Evolutionary conservation across 53 echinoderm and acorn worm genomes (phyloP), one percentile per base, ranked within the genome.

Genomic region (Holothuria leucospilota): DNA sequence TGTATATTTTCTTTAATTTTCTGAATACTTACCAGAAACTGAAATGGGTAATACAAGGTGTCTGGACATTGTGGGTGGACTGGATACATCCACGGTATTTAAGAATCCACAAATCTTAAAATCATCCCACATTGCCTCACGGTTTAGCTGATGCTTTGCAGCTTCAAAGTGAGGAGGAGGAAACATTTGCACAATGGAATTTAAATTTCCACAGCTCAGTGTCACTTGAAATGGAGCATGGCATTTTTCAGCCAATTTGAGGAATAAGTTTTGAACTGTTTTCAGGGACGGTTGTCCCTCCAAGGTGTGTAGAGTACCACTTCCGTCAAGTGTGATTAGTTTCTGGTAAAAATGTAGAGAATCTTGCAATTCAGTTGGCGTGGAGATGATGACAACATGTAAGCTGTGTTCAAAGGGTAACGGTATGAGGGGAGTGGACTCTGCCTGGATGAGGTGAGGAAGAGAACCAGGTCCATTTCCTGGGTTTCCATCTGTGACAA

Each of bases 401-500:
- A 97, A 51, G 42, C 46, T 82, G 46, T 82, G 63, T 29, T 63
- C 64, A 34, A 82, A 82, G 39, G 82, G 82, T 4, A 82, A 49
- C 2, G 46, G 46, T 46, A 46, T 46, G 46, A 46, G 46, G 6
- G 46, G 46, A 11, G 68, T 56, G 56, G 18, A 56, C 56, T 56
- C 56, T 78, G 29, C 77, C 74, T 94, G 89, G 13, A 92, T 62
- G 11, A 81, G 70, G 13, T 91, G 90, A 39, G 88, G 74, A 51
- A 97, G 46, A 4, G 98, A 97, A 5, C 98, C 98, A 58, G 90
- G 88, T 21, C 98, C 95, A 16, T 91, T 80, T 13, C 98, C 98
- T 20, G 93, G 91, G 59, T 86, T 97, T 27, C 98, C 98, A 87
- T 97, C 98, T 28, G 98, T 93, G 53, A 97, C 85, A 62, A 97